Evolutionary conservation across 2,888 invertebrate genomes (phyloP).

Genomic region (Mesoligia furuncula): DNA sequence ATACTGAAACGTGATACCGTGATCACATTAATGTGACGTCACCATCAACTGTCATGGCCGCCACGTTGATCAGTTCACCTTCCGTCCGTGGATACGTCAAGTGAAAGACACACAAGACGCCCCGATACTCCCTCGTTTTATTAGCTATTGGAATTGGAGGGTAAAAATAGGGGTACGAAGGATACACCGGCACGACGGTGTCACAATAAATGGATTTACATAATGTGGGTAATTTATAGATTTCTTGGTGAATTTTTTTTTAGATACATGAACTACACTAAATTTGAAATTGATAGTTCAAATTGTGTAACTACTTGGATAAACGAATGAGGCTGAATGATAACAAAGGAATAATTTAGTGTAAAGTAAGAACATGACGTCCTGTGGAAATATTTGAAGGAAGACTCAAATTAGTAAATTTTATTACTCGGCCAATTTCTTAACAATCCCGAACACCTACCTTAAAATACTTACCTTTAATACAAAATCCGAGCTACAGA

Average conservation of each 20-base stretch:
- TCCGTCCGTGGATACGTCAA: conserved; percentile 20
- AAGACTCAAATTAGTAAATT: not conserved
- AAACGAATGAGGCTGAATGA: not conserved
- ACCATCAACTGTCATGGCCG: conserved; percentile 43
- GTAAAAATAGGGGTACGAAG: conserved; percentile 7
- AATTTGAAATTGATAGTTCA: not conserved
- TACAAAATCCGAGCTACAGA: conserved; percentile 16
- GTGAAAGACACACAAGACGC: conserved; percentile 38
- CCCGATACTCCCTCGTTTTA: conserved; percentile 8
- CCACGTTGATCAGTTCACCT: conserved; percentile 35
- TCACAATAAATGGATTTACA: conserved; percentile 35
- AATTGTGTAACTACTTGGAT: not conserved
- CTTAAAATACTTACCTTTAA: conserved; percentile 15
- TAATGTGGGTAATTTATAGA: conserved; percentile 14
- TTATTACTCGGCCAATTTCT: not conserved
- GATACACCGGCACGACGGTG: not conserved
- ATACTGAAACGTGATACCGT: not conserved
- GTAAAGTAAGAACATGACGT: not conserved
- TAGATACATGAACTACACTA: not conserved
- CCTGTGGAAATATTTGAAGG: not conserved
- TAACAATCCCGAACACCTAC: not conserved
- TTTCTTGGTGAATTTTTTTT: conserved; percentile 16
- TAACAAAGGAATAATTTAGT: not conserved
- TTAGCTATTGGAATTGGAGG: conserved; percentile 9
- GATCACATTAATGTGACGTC: conserved; percentile 16